Percentiles rank a stretch among this genome's conserved stretches.
phyloP scores from a whole-genome alignment of 2,797 vertebrate species.

The Phalanger gymnotis region DNA sequence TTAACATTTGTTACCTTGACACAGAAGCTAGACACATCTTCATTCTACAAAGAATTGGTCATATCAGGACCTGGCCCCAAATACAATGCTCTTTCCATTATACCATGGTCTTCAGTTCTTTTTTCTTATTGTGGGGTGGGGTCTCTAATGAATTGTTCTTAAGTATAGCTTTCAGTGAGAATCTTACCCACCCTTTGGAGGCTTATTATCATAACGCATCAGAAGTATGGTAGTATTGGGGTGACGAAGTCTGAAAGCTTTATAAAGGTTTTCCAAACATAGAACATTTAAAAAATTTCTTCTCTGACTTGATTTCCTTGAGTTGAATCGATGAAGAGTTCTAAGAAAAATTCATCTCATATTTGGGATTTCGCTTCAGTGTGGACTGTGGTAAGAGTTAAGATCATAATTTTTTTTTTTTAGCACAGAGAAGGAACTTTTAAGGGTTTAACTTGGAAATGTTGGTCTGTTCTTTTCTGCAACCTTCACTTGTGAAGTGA shows the following conservation, averaged over 20 bases:
- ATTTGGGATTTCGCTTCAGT: constrained; percentile 62
- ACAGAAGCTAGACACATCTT: neutral
- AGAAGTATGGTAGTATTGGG: constrained; percentile 21
- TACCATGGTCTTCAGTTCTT: neutral
- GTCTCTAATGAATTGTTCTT: neutral
- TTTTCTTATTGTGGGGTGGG: neutral
- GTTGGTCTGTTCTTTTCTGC: constrained; percentile 44
- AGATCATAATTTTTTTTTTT: constrained; percentile 42
- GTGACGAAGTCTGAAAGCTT: constrained; percentile 22
- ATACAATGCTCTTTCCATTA: neutral
- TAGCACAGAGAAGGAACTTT: constrained; percentile 47
- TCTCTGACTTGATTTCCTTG: constrained; percentile 40
- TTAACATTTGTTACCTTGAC: neutral
- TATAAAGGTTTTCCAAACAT: constrained; percentile 39
- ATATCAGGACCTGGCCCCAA: neutral
- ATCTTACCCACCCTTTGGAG: constrained; percentile 30
- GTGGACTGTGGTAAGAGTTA: constrained; percentile 43
- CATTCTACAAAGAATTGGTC: neutral
- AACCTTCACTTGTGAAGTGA: constrained; percentile 16
- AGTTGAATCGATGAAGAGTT: constrained; percentile 15
- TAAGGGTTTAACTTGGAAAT: constrained; percentile 35
- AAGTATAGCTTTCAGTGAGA: constrained; percentile 42
- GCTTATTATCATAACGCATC: constrained; percentile 49
- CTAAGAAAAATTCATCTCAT: constrained; percentile 42
- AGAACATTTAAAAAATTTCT: constrained; percentile 22